phyloP scores from a whole-genome alignment of 2,797 vertebrate genomes.

The Notamacropus eugenii region DNA sequence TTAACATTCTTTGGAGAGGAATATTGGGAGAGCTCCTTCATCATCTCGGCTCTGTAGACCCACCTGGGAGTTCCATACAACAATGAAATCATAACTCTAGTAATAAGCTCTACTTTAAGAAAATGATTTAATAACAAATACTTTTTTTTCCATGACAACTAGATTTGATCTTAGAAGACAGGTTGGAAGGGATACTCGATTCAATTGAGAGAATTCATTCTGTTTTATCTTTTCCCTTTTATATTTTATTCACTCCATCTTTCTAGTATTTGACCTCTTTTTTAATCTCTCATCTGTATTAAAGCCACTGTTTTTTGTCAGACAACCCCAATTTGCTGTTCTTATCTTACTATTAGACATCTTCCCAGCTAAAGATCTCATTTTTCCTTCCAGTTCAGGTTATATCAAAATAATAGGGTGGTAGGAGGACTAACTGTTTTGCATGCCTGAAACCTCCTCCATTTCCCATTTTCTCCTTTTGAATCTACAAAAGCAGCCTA shows the following conservation, averaged over 20 bases:
- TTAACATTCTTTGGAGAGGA: not conserved
- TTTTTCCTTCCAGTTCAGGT: conserved; percentile 25
- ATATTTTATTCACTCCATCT: conserved; percentile 34
- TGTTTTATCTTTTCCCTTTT: conserved; percentile 30
- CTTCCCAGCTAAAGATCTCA: not conserved
- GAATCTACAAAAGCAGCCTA: not conserved
- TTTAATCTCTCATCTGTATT: not conserved
- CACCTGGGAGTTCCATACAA: not conserved
- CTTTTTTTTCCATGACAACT: not conserved
- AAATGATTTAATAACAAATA: not conserved
- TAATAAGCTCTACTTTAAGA: not conserved
- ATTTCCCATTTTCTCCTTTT: not conserved
- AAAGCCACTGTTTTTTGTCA: conserved; percentile 21
- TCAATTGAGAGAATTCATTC: not conserved
- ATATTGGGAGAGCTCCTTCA: not conserved
- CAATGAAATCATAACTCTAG: not conserved
- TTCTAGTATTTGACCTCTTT: conserved; percentile 5
- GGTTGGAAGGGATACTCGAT: not conserved
- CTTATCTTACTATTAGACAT: conserved; percentile 39
- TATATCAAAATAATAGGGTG: conserved; percentile 46
- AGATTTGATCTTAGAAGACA: not conserved
- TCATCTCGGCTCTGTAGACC: not conserved
- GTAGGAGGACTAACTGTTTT: not conserved
- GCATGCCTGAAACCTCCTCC: not conserved
- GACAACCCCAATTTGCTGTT: not conserved